Percentiles rank a stretch among this genome's conserved stretches.
Conservation (phyloP, 1,140 invertebrate species). For the Planococcus citri region DNA sequence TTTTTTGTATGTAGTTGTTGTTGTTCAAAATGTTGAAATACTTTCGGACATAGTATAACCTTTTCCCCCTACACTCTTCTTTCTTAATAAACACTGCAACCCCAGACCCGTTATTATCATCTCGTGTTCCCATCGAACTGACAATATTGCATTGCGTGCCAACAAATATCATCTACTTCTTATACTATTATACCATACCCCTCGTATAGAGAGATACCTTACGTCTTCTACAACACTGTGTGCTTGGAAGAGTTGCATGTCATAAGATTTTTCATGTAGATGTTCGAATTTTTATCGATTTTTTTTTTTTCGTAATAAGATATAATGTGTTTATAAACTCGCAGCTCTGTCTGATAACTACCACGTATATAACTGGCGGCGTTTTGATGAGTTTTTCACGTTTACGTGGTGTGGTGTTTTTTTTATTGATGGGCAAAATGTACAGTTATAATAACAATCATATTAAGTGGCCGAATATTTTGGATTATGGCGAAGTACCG, state of each 20-base stretch:
- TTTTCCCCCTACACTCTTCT: neutral
- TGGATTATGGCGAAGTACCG: too few species aligned
- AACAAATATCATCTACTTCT: neutral
- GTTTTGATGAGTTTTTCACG: too few species aligned
- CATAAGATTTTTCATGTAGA: neutral
- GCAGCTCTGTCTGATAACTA: too few species aligned
- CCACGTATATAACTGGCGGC: too few species aligned
- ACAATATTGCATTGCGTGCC: neutral
- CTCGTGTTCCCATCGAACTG: conserved; percentile 5
- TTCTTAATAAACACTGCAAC: neutral
- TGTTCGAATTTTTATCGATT: neutral
- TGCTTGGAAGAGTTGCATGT: neutral
- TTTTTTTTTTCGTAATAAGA: neutral
- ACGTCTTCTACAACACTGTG: too few species aligned
- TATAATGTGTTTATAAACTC: too few species aligned
- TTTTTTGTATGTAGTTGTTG: too few species aligned
- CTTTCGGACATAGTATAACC: neutral
- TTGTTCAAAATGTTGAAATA: neutral
- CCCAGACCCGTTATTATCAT: neutral
- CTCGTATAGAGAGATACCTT: too few species aligned
- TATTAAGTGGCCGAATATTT: too few species aligned
- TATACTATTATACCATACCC: neutral
- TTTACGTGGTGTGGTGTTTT: too few species aligned
- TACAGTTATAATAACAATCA: too few species aligned
- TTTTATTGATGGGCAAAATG: too few species aligned